Evolutionary conservation across 2,797 vertebrate genomes (phyloP).

Genomic region (Petrocephalus sullivani): DNA sequence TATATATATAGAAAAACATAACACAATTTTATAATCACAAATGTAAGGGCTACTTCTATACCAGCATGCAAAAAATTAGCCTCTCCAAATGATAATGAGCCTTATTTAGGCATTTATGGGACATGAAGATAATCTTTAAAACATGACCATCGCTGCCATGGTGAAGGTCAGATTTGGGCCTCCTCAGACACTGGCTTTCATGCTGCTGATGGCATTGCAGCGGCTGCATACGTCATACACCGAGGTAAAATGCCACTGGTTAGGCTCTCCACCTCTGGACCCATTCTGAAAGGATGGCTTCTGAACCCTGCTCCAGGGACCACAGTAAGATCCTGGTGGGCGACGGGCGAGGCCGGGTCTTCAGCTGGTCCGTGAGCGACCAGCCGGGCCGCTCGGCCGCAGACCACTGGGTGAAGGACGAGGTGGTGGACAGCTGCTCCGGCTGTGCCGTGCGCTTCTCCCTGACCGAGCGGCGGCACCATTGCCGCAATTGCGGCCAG

Average conservation of each 20-base stretch:
- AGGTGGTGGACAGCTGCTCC: conserved; percentile 91
- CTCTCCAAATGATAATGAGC: not conserved
- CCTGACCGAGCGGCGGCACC: conserved; percentile 89
- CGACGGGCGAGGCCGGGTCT: conserved; percentile 86
- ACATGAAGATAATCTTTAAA: not conserved
- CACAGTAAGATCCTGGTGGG: conserved; percentile 96
- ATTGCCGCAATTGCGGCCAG: conserved; percentile 97
- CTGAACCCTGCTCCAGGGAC: conserved; percentile 63
- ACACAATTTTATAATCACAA: not conserved
- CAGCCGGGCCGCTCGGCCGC: conserved; percentile 91
- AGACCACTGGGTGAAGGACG: conserved; percentile 98
- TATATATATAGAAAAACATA: too few species aligned
- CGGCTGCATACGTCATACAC: not conserved
- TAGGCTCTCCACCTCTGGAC: not conserved
- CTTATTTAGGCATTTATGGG: not conserved
- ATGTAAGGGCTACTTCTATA: not conserved
- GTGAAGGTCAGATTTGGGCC: not conserved
- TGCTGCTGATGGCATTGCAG: too few species aligned
- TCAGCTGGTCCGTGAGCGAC: conserved; percentile 98
- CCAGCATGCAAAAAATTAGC: not conserved
- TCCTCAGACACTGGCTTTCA: not conserved
- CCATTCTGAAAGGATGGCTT: not conserved
- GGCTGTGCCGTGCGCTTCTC: conserved; percentile 89
- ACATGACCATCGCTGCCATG: not conserved
- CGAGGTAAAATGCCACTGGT: not conserved